Evolutionary conservation across 2,797 vertebrate genomes (phyloP), one percentile per base, ranked within the genome.

Genomic region (Pangasius macronema): DNA sequence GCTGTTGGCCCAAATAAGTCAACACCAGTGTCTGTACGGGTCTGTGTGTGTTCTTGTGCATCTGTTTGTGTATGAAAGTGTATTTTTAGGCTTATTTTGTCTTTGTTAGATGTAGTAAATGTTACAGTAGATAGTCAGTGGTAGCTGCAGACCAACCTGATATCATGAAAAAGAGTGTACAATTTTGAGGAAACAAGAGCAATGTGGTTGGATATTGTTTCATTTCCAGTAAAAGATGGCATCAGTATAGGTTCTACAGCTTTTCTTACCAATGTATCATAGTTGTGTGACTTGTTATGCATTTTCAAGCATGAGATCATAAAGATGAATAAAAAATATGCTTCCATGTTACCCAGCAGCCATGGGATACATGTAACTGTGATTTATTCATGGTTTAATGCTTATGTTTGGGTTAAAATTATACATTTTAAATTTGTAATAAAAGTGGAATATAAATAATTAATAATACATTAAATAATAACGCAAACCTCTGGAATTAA

Each of bases 1-100:
- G 61, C 55, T 77, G 65, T 65, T 88, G 86, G 86, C 82, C 85
- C 83, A 86, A 89, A 85, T 87, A 89, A 36, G 51, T 86, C 33
- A 65, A 83, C 83, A 87, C 16, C 36, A 80, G 68, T 72, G 82
- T 72, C 49, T 83, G 84, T 51, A 42, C 22, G 2, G 85, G 36
- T 77, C 53, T 75, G 51, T 46, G 57, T 65, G 33, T 61, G 67
- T 73, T 49, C 68, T 42, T 72, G 36, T 79, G 36, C 39, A n/a
- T n/a, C 16, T 67, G 22, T 22, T 20, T n/a, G 7, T 39, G 57
- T 42, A 24, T 42, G 22, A 53, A 65, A 55, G 36, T 46, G 33
- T 57, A 72, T 63, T 82, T 85, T 46, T 42, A 46, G 51, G 8
- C 16, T 59, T 70, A 20, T 46, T 33, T 27, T 53, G 42, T 65